Evolutionary conservation across 2,888 invertebrate genomes (phyloP).

Genomic region (Eugnorisma glareosa): DNA sequence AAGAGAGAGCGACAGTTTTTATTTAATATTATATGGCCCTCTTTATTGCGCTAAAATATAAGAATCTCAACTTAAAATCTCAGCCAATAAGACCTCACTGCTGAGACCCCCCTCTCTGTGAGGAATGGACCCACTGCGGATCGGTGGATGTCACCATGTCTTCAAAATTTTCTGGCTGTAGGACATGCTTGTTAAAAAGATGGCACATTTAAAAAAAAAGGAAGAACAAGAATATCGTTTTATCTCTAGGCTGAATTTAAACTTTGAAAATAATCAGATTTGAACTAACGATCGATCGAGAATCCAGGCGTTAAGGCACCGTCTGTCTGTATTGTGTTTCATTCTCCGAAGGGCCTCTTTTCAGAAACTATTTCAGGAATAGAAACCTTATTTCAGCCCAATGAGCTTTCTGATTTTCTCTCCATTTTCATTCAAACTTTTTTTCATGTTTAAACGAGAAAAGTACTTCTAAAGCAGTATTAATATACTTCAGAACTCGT

Average conservation of each 20-base stretch:
- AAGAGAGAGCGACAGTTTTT: conserved; percentile 23
- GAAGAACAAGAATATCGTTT: neutral
- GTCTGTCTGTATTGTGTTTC: conserved; percentile 32
- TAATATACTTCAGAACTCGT: conserved; percentile 42
- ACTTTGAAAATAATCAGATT: conserved; percentile 42
- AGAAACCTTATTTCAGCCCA: conserved; percentile 19
- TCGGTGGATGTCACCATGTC: neutral
- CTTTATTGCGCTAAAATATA: neutral
- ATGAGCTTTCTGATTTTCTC: conserved; percentile 18
- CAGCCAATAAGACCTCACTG: neutral
- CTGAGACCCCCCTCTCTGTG: neutral
- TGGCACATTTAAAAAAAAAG: neutral
- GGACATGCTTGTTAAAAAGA: neutral
- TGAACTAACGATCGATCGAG: conserved; percentile 34
- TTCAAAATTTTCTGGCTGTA: neutral
- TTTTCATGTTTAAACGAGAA: conserved; percentile 33
- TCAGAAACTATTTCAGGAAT: conserved; percentile 34
- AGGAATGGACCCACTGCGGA: neutral
- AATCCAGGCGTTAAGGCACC: conserved; percentile 41
- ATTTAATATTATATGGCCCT: neutral
- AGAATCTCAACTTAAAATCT: neutral
- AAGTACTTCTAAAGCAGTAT: conserved; percentile 20
- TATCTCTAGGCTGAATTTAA: neutral
- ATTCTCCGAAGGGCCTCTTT: conserved; percentile 26
- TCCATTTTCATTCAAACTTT: conserved; percentile 25